Base-by-base conservation (phyloP, 2,113 vertebrate species). In the Isichthys henryi region DNA sequence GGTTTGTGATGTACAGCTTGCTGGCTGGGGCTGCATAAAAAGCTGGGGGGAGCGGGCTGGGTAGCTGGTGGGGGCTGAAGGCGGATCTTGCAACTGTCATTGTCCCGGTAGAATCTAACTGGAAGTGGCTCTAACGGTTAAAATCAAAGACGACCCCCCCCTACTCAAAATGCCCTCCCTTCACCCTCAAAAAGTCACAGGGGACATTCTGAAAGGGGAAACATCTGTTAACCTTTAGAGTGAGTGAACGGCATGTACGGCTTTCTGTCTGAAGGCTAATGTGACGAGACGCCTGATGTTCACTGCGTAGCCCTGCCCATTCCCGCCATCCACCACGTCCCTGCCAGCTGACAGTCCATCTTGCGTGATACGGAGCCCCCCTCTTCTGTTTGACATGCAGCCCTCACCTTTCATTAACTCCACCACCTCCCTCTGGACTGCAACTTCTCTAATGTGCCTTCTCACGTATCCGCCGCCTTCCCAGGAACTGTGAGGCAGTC, bases 151-250 rank as follows among this genome's bases (percentile, higher is more conserved):
- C 2, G 11, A 23, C 27, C 3, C 17, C 74, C 70, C 70, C 49
- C 88, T 31, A 27, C 46, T 45, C 70, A 39, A 77, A 77, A 77
- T 66, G 35, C 66, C 11, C 5, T 9, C 35, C 87, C 88, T 48
- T 70, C 9, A 2, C 27, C 49, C 31, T 48, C 70, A 88, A 53
- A 90, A 87, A 90, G 62, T 46, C 56, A 77, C 89, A 89, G 88
- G 88, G 86, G 43, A 80, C 83, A 35, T 91, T 83, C 39, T 89
- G 90, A 91, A 84, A 91, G 48, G 88, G 88, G 90, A 91, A 83
- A 87, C 91, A 89, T 90, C 90, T 89, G 90, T 88, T 91, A 90
- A 90, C 91, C 90, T 93, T 91, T 92, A 45, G 23, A 88, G 77
- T 83, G 53, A 82, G 88, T 85, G 85, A 86, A 89, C 89, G 80